phyloP scores from a whole-genome alignment of 2,888 invertebrate genomes.

The Alentia gelatinosa region DNA sequence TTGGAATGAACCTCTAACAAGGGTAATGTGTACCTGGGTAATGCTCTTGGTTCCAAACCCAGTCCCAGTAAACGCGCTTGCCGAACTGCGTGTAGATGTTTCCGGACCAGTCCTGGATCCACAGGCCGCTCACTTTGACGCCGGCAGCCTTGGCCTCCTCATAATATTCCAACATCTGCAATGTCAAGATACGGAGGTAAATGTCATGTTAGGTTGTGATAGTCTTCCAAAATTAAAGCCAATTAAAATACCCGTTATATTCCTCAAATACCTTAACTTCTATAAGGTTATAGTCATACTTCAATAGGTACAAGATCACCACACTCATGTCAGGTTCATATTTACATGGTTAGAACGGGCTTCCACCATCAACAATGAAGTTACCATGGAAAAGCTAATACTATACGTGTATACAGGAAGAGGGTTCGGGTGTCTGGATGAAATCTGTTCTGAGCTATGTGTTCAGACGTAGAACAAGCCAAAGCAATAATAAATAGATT shows the following conservation, averaged over 20 bases:
- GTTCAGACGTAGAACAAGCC: too few relatives aligned
- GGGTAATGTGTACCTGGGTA: slow-evolving; percentile 72
- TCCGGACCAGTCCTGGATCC: slow-evolving; percentile 79
- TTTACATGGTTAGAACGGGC: neutral
- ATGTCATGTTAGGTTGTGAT: neutral
- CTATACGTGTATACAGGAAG: too few relatives aligned
- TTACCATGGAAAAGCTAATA: too few relatives aligned
- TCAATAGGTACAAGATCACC: neutral
- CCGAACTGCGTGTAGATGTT: slow-evolving; percentile 73
- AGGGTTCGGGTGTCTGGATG: too few relatives aligned
- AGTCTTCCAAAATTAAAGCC: neutral
- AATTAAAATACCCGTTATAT: too few relatives aligned
- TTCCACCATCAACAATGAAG: too few relatives aligned
- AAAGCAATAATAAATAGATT: too few relatives aligned
- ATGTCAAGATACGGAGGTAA: neutral
- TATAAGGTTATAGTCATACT: neutral
- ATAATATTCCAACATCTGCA: slow-evolving; percentile 71
- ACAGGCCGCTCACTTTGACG: slow-evolving; percentile 71
- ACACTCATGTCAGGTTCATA: neutral
- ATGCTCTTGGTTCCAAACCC: slow-evolving; percentile 72
- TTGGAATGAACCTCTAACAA: too few relatives aligned
- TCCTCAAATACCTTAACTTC: too few relatives aligned
- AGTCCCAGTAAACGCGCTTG: slow-evolving; percentile 74
- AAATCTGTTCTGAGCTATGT: too few relatives aligned
- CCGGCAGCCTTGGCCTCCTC: slow-evolving; percentile 64